phyloP scores from a whole-genome alignment of 2,888 invertebrate species.

The Morinoia aosen region DNA sequence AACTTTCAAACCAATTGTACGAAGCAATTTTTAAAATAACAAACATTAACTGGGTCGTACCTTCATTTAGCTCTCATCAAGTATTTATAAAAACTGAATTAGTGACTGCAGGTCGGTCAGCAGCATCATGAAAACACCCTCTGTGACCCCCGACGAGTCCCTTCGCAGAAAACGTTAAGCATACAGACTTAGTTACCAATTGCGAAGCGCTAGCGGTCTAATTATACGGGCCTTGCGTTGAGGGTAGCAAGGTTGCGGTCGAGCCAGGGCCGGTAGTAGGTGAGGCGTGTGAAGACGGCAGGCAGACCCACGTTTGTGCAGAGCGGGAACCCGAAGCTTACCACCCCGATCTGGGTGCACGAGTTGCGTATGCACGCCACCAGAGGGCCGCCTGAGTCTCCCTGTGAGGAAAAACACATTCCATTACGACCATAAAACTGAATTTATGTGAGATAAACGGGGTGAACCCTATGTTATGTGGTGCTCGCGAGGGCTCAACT shows the following conservation, averaged over 20 bases:
- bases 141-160: too few species aligned
- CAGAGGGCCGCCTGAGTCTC: slow-evolving; percentile 65
- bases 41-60: too few species aligned
- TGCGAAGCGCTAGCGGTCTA: background rate
- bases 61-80: too few species aligned
- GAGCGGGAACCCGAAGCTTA: slow-evolving; percentile 66
- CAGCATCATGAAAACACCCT: too few species aligned
- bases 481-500: background rate
- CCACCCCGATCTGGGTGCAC: slow-evolving; percentile 64
- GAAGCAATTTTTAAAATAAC: too few species aligned
- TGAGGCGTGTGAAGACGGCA: slow-evolving; percentile 62
- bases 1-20: too few species aligned
- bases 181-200: background rate
- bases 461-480: background rate
- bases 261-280: slow-evolving; percentile 62
- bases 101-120: too few species aligned
- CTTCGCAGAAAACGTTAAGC: background rate
- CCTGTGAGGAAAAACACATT: slow-evolving; percentile 49
- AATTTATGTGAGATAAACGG: background rate
- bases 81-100: too few species aligned
- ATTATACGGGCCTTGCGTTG: slow-evolving; percentile 6
- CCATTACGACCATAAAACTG: too few species aligned
- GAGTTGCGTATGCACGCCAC: slow-evolving; percentile 57
- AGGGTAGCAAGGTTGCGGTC: slow-evolving; percentile 57
- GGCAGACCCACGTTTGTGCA: slow-evolving; percentile 66